Percentiles rank a stretch among this genome's conserved stretches.
These are phyloP conservation scores for Halcyon senegalensis DNA, from an alignment of 2,113 vertebrate genomes.

Conservation along the genomic window DNA sequence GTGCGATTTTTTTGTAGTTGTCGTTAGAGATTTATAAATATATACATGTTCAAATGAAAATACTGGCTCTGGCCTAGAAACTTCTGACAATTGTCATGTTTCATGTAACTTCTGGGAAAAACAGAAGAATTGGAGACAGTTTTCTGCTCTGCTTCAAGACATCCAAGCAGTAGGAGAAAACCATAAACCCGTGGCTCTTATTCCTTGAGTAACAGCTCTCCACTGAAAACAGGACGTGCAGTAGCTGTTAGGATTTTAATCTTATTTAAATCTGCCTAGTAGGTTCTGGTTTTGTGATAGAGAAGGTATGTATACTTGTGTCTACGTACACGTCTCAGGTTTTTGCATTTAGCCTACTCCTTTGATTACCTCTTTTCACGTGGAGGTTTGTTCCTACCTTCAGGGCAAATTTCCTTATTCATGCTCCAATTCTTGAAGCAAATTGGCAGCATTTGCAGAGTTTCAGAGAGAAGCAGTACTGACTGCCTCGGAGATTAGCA, in stretches of 20 bases:
- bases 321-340: not conserved
- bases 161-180: not conserved
- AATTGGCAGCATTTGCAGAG: not conserved
- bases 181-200: not conserved
- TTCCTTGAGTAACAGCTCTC: not conserved
- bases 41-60: not conserved
- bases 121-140: not conserved
- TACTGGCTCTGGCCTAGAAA: not conserved
- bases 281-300: not conserved
- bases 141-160: not conserved
- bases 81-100: not conserved
- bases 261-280: not conserved
- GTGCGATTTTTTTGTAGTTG: not conserved
- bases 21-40: not conserved
- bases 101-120: not conserved
- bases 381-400: not conserved
- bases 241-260: not conserved
- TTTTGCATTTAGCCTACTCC: not conserved
- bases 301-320: fast-evolving
- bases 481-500: not conserved
- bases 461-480: not conserved
- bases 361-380: not conserved
- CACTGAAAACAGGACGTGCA: not conserved
- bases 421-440: not conserved
- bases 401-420: not conserved